Conservation (phyloP, 2,113 vertebrate genomes). For the Sprattus sprattus region DNA sequence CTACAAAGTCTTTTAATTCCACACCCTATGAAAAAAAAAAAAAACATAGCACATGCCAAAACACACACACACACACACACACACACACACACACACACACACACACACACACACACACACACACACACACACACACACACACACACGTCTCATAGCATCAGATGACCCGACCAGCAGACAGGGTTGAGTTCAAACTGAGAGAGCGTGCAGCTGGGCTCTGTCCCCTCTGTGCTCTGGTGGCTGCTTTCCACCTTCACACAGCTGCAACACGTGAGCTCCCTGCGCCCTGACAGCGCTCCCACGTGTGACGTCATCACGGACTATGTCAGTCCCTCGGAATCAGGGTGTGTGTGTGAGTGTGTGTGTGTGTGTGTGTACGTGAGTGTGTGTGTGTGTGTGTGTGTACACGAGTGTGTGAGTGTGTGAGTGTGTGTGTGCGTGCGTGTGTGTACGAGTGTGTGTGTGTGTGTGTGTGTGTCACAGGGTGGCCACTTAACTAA, state of each 20-base stretch:
- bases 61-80: too few species aligned
- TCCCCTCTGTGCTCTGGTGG: not conserved
- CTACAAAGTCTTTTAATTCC: constrained; percentile 41
- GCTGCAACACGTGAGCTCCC: not conserved
- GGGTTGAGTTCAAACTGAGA: not conserved
- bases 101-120: constrained; percentile 18
- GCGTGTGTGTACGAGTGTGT: not conserved
- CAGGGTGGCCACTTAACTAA: constrained; percentile 11
- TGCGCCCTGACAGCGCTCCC: not conserved
- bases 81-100: constrained; percentile 15
- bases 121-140: constrained; percentile 24
- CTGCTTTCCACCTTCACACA: not conserved
- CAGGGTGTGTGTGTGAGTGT: not conserved
- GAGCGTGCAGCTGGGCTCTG: constrained; percentile 17
- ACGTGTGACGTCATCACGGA: not conserved
- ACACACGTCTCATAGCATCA: not conserved
- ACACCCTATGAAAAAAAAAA: constrained; percentile 24
- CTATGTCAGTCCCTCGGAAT: not conserved
- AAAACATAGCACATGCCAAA: not conserved
- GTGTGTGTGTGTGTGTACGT: not conserved
- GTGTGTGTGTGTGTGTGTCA: not conserved
- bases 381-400: not conserved
- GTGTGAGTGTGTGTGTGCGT: not conserved
- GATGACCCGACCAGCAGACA: constrained; percentile 8
- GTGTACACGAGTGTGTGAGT: not conserved